Percentiles rank a stretch among this genome's conserved stretches.
Conservation (phyloP, 2,888 invertebrate species). For the Thecophora atra region DNA sequence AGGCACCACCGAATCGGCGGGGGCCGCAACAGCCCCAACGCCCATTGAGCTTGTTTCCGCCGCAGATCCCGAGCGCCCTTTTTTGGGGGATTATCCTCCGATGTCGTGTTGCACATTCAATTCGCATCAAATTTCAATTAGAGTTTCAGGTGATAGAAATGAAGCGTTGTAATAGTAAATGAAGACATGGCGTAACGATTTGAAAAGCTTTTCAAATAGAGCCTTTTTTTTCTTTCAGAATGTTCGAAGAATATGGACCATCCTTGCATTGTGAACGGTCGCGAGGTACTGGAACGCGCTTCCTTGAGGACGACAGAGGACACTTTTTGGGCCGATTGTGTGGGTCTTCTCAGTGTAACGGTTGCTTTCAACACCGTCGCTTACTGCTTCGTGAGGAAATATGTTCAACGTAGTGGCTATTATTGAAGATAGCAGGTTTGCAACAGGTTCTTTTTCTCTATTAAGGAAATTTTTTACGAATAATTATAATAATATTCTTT, state of each 20-base stretch:
- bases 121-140: not conserved
- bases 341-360: conserved; percentile 62
- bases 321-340: conserved; percentile 63
- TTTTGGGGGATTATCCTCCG: too few species aligned
- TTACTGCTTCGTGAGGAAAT: conserved; percentile 62
- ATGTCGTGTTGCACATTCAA: too few species aligned
- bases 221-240: conserved; percentile 66
- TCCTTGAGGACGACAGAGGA: conserved; percentile 66
- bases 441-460: not conserved
- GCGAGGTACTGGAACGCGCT: conserved; percentile 70
- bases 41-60: too few species aligned
- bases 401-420: conserved; percentile 64
- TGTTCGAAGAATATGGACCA: conserved; percentile 71
- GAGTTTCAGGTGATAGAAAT: too few species aligned
- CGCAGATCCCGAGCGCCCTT: too few species aligned
- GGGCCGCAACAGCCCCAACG: too few species aligned
- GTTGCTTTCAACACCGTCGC: conserved; percentile 63
- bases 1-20: too few species aligned
- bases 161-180: too few species aligned
- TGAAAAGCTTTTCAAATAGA: too few species aligned
- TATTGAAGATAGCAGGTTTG: conserved; percentile 49
- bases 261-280: conserved; percentile 73
- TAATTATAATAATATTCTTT: not conserved
- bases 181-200: too few species aligned
- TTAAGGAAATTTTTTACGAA: not conserved